A percentile compares a stretch with the other conserved stretches of the same genome.
Conservation (phyloP, 2,797 vertebrate species). For the Sebastes iracundus region DNA sequence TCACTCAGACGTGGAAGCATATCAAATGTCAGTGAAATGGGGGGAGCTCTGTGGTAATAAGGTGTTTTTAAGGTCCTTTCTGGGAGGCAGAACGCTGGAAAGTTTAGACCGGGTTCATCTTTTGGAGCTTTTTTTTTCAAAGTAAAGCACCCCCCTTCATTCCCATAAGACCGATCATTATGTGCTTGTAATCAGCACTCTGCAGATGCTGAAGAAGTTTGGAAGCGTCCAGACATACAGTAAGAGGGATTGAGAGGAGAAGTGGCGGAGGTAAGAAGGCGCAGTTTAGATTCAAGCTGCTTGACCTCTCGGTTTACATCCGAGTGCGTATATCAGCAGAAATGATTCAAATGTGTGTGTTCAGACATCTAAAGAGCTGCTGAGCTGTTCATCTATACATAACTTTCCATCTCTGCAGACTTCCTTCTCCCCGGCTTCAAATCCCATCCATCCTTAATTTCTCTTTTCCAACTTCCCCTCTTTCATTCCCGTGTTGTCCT, state of each 20-base stretch:
- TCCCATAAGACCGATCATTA: slow-evolving; percentile 72
- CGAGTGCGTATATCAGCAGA: slow-evolving; percentile 61
- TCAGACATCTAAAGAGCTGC: slow-evolving; percentile 58
- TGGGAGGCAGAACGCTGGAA: slow-evolving; percentile 62
- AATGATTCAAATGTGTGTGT: slow-evolving; percentile 17
- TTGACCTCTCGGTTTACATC: slow-evolving; percentile 63
- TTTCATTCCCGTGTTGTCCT: slow-evolving; percentile 52
- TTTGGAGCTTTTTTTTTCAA: slow-evolving; percentile 56
- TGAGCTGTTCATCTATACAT: slow-evolving; percentile 69
- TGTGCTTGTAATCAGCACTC: slow-evolving; percentile 74
- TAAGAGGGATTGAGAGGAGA: slow-evolving; percentile 40
- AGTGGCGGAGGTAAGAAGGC: slow-evolving; percentile 55
- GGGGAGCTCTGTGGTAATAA: slow-evolving; percentile 66
- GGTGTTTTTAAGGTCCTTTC: slow-evolving; percentile 75
- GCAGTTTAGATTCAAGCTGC: slow-evolving; percentile 61
- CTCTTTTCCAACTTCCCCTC: slow-evolving; percentile 6
- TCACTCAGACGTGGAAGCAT: slow-evolving; percentile 69
- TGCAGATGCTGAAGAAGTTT: slow-evolving; percentile 60
- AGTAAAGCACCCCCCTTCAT: slow-evolving; percentile 30
- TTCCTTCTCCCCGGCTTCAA: slow-evolving; percentile 1
- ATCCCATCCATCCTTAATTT: slow-evolving; percentile 14
- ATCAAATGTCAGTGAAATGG: slow-evolving; percentile 79
- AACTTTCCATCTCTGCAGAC: slow-evolving; percentile 66
- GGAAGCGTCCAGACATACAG: slow-evolving; percentile 33
- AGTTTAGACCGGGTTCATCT: slow-evolving; percentile 73